Evolutionary conservation across 1,140 invertebrate species (phyloP).

Genomic region (Drosophila pachea): DNA sequence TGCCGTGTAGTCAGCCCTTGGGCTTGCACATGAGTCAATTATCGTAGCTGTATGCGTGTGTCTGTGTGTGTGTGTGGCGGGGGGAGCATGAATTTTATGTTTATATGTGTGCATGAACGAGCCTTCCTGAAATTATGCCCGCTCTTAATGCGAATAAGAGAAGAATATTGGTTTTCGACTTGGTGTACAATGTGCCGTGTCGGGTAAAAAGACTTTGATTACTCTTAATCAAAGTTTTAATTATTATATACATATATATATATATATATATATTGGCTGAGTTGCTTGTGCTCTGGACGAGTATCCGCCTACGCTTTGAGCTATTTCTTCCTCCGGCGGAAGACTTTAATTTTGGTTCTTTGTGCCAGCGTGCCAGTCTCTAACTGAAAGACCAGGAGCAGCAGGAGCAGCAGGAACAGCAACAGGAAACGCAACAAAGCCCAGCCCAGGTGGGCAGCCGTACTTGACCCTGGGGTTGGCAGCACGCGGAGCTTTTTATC

Average conservation of each 20-base stretch:
- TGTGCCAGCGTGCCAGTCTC: no score
- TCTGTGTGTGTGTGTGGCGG: slow-evolving; percentile 12
- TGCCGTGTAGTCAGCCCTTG: slow-evolving; percentile 30
- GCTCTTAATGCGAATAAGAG: no score
- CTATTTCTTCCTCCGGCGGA: slow-evolving; percentile 29
- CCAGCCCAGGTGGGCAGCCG: slow-evolving; percentile 55
- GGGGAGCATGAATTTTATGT: no score
- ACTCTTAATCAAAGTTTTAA: no score
- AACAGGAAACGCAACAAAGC: neutral
- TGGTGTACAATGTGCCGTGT: no score
- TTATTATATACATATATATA: no score
- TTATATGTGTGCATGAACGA: neutral
- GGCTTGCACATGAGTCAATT: slow-evolving; percentile 67
- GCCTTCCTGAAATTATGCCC: neutral
- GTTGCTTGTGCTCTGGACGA: neutral
- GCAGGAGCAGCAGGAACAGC: slow-evolving; percentile 32
- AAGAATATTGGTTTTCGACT: no score
- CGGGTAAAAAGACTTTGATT: no score
- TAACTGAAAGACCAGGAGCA: slow-evolving; percentile 2
- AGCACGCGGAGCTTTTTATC: slow-evolving; percentile 54
- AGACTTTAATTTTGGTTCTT: slow-evolving; percentile 70
- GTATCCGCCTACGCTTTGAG: neutral
- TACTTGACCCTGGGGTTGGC: slow-evolving; percentile 67
- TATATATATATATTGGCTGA: no score
- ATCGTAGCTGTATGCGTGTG: slow-evolving; percentile 43